Conservation (phyloP, 1,140 invertebrate genomes). For the Papilio dardanus region DNA sequence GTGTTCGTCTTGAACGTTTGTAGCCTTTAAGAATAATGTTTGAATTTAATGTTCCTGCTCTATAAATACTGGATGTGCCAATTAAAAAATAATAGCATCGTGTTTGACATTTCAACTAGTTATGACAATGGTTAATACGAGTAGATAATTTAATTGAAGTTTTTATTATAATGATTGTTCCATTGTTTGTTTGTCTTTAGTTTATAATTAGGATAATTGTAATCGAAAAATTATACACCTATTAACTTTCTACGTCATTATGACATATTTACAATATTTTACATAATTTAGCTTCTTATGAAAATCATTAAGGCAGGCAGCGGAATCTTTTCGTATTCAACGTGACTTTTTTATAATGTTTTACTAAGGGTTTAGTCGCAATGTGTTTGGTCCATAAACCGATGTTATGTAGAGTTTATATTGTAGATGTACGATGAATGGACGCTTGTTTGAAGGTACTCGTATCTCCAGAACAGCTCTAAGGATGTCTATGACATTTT, state of each 20-base stretch:
- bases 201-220: not conserved
- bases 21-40: not conserved
- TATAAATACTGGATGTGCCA: not conserved
- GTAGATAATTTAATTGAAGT: not conserved
- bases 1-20: no score
- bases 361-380: no score
- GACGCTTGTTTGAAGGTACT: no score
- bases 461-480: no score
- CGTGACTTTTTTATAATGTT: no score
- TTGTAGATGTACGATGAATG: no score
- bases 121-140: not conserved
- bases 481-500: no score
- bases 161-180: conserved; percentile 17
- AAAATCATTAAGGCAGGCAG: no score
- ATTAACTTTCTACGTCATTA: not conserved
- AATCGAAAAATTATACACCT: conserved; percentile 16
- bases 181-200: conserved; percentile 22
- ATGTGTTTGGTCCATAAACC: no score
- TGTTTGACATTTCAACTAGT: not conserved
- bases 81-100: not conserved
- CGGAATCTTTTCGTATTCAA: no score
- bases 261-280: not conserved
- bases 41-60: not conserved
- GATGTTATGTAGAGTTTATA: no score
- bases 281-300: not conserved